Conservation (phyloP, 2,888 invertebrate species). For the Siphlonurus alternatus region DNA sequence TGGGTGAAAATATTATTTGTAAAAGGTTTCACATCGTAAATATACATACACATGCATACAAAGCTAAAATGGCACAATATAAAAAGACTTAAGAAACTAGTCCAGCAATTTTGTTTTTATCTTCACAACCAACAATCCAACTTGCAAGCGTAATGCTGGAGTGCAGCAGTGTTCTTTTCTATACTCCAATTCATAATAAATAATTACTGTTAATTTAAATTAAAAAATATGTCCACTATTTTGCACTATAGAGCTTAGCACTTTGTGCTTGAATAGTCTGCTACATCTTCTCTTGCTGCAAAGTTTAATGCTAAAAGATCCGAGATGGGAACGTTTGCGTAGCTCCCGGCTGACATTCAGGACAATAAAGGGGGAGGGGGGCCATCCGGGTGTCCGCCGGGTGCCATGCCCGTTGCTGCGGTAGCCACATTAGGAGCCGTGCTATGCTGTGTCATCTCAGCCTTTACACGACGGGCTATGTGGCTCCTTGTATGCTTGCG, state of each 20-base stretch:
- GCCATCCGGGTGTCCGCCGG: slow-evolving; percentile 12
- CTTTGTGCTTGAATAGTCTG: slow-evolving; percentile 1
- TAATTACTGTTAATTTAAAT: background rate
- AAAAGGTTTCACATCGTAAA: too few relatives aligned
- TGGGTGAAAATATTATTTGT: too few relatives aligned
- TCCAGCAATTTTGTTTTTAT: slow-evolving; percentile 10
- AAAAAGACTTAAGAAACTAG: slow-evolving; percentile 15
- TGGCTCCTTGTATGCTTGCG: slow-evolving; percentile 73
- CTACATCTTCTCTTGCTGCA: slow-evolving; percentile 13
- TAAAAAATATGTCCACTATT: background rate
- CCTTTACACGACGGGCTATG: slow-evolving; percentile 69
- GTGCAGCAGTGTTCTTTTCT: slow-evolving; percentile 4
- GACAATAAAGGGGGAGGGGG: slow-evolving; percentile 14
- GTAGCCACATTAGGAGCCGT: background rate
- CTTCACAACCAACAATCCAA: slow-evolving; percentile 16
- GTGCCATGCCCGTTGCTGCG: slow-evolving; percentile 8
- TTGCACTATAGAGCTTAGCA: background rate
- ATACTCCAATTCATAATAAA: slow-evolving; percentile 8
- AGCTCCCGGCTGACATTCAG: slow-evolving; percentile 17
- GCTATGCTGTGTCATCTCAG: slow-evolving; percentile 42
- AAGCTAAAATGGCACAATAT: slow-evolving; percentile 14
- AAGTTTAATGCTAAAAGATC: slow-evolving; percentile 16
- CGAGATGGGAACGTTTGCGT: slow-evolving; percentile 16
- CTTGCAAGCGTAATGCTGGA: slow-evolving; percentile 12
- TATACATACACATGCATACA: slow-evolving; percentile 12